Evolutionary conservation across 2,113 vertebrate genomes (phyloP).

Genomic region (Bambusicola thoracicus): DNA sequence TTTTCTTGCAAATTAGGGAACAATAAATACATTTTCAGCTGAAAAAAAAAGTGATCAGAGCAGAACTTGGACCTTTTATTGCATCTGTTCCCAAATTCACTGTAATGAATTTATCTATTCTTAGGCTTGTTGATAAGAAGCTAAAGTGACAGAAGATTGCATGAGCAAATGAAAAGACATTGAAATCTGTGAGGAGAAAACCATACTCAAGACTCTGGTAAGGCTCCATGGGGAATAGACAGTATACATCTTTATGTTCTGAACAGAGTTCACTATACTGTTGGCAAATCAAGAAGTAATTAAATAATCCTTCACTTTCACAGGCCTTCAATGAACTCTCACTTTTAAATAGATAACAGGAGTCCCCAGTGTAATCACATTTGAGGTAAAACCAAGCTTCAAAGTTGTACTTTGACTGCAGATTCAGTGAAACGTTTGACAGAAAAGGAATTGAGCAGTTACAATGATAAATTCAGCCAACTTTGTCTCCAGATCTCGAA

Average conservation of each 20-base stretch:
- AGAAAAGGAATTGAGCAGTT: not conserved
- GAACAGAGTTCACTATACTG: not conserved
- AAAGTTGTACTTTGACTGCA: not conserved
- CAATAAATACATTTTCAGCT: not conserved
- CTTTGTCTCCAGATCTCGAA: not conserved
- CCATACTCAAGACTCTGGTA: not conserved
- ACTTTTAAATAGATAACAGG: not conserved
- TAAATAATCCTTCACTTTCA: constrained; percentile 56
- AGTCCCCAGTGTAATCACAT: not conserved
- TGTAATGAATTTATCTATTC: not conserved
- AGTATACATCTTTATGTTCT: not conserved
- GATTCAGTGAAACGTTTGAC: not conserved
- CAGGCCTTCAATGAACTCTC: not conserved
- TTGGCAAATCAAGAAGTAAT: constrained; percentile 36
- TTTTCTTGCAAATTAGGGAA: not conserved
- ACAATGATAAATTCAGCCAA: not conserved
- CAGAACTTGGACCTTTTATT: not conserved
- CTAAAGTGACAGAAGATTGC: not conserved
- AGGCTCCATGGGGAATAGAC: not conserved
- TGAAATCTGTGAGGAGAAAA: not conserved
- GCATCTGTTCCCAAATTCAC: not conserved
- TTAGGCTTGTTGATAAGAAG: not conserved
- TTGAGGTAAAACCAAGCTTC: constrained; percentile 5
- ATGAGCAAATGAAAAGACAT: not conserved
- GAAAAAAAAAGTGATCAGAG: not conserved